These are phyloP conservation scores for Cossypha caffra DNA, from an alignment of 2,797 vertebrate genomes.

Conservation along the genomic window DNA sequence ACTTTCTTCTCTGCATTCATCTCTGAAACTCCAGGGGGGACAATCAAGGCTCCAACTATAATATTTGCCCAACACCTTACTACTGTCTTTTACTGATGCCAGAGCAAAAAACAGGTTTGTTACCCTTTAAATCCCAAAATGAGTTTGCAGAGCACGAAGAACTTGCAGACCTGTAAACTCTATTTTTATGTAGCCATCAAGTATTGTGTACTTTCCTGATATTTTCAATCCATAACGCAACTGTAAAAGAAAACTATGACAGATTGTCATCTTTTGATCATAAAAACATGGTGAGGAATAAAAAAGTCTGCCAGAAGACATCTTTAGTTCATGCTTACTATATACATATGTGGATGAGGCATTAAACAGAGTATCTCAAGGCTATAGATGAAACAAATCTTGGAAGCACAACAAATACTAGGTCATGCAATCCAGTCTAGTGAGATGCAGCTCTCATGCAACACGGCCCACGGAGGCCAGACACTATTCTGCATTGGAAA, in stretches of 20 bases:
- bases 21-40: not conserved
- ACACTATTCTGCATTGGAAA: not conserved
- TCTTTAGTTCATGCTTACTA: conserved; percentile 27
- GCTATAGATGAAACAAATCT: conserved; percentile 4
- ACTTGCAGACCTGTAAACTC: conserved; percentile 5
- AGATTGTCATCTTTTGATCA: not conserved
- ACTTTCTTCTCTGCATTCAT: not conserved
- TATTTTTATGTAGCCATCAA: not conserved
- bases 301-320: conserved; percentile 12
- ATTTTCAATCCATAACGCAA: not conserved
- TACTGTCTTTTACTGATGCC: not conserved
- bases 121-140: not conserved
- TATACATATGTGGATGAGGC: conserved; percentile 21
- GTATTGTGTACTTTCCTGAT: not conserved
- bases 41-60: not conserved
- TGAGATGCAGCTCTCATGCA: not conserved
- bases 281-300: conserved; percentile 15
- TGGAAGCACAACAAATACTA: conserved; percentile 40
- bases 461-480: not conserved
- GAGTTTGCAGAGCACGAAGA: not conserved
- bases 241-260: not conserved
- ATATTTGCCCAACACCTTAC: not conserved
- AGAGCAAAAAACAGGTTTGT: not conserved
- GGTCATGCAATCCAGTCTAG: conserved; percentile 18
- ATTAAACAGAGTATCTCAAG: conserved; percentile 26